Evolutionary conservation across 2,797 vertebrate genomes (phyloP).

Genomic region (Epinephelus awoara): DNA sequence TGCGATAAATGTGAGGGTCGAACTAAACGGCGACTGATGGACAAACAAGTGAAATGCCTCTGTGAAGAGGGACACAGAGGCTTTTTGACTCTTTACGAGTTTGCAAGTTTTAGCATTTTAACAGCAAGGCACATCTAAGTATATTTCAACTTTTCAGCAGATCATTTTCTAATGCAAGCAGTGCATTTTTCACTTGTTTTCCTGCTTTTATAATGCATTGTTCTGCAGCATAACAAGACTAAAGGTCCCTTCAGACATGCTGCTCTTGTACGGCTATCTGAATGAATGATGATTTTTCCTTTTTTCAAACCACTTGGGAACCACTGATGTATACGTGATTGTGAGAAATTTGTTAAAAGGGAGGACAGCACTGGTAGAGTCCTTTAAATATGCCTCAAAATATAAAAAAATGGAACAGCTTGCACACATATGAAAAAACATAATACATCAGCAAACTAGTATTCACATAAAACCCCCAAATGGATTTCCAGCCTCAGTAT

Average conservation of each 20-base stretch:
- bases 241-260: background rate
- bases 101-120: background rate
- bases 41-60: background rate
- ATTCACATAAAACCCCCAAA: background rate
- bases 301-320: background rate
- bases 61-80: background rate
- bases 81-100: background rate
- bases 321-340: background rate
- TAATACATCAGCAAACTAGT: background rate
- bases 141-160: background rate
- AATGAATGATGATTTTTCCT: background rate
- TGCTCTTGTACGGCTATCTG: background rate
- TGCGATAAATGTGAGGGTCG: constrained; percentile 27
- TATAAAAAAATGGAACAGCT: background rate
- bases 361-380: background rate
- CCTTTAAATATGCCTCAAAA: background rate
- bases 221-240: background rate
- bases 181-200: background rate
- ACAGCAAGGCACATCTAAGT: background rate
- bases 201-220: background rate
- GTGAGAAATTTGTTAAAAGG: background rate
- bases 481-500: background rate
- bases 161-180: background rate
- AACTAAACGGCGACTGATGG: constrained; percentile 11
- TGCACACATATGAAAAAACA: background rate